These are phyloP conservation scores for Myotis davidii DNA, from an alignment of 2,113 vertebrate genomes.

Conservation along the genomic window DNA sequence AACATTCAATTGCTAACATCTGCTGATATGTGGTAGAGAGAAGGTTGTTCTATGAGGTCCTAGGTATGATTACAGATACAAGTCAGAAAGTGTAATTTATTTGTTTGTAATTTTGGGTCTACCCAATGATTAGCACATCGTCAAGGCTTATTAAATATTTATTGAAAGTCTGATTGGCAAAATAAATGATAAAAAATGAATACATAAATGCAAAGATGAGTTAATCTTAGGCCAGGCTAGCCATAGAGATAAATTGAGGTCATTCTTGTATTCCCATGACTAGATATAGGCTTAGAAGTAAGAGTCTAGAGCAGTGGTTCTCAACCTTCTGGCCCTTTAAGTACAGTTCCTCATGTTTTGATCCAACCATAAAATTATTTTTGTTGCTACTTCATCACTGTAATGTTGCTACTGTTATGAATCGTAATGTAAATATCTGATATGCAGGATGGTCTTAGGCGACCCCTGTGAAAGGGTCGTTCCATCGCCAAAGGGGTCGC, in stretches of 20 bases:
- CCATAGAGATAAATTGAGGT: not conserved
- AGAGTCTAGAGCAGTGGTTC: not conserved
- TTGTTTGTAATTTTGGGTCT: not conserved
- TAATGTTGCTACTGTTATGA: too few species aligned
- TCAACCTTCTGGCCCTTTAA: too few species aligned
- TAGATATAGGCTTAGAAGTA: not conserved
- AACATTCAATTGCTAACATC: not conserved
- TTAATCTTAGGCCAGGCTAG: not conserved
- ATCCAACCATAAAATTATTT: too few species aligned
- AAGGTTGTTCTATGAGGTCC: not conserved
- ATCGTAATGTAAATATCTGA: too few species aligned
- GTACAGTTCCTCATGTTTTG: too few species aligned
- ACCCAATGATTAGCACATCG: not conserved
- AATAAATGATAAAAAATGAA: constrained; percentile 14
- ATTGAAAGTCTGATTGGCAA: not conserved
- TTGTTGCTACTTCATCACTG: too few species aligned
- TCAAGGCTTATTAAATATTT: not conserved
- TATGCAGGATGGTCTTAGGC: too few species aligned
- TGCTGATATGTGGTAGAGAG: not conserved
- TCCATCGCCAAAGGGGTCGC: too few species aligned
- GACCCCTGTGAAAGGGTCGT: too few species aligned
- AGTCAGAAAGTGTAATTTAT: not conserved
- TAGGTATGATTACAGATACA: not conserved
- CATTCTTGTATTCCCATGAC: not conserved
- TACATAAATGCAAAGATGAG: not conserved